Percentiles rank a stretch among this genome's conserved stretches.
Conservation (phyloP, 2,797 vertebrate genomes). For the Catostomus latipinnis region DNA sequence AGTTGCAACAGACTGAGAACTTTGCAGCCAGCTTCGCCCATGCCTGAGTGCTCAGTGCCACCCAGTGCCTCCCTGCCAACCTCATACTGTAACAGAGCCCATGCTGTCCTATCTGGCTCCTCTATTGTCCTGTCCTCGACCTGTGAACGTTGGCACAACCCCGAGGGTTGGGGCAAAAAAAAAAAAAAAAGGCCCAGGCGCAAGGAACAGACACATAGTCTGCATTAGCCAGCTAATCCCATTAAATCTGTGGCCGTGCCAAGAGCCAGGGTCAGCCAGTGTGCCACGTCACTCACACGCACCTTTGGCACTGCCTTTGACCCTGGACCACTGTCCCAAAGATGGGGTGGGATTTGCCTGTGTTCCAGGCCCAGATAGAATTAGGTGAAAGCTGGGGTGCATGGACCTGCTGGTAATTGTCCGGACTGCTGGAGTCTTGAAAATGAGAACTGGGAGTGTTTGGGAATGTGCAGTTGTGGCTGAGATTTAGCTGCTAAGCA, state of each 20-base stretch:
- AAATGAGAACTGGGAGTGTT: slow-evolving; percentile 36
- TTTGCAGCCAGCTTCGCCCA: slow-evolving; percentile 15
- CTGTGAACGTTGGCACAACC: slow-evolving; percentile 80
- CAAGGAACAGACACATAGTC: slow-evolving; percentile 82
- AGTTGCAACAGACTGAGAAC: neutral
- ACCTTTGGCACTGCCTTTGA: slow-evolving; percentile 78
- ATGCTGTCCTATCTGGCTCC: slow-evolving; percentile 42
- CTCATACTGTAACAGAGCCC: slow-evolving; percentile 24
- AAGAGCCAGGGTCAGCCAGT: slow-evolving; percentile 83
- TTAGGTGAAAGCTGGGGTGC: slow-evolving; percentile 60
- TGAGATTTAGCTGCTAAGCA: slow-evolving; percentile 55
- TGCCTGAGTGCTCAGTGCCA: slow-evolving; percentile 59
- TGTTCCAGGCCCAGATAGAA: slow-evolving; percentile 36
- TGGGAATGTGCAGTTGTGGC: slow-evolving; percentile 24
- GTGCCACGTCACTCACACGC: slow-evolving; percentile 82
- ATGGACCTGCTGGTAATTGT: slow-evolving; percentile 55
- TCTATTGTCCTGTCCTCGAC: slow-evolving; percentile 79
- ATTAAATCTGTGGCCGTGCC: slow-evolving; percentile 81
- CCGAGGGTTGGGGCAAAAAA: slow-evolving; percentile 69
- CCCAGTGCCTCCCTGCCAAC: slow-evolving; percentile 37
- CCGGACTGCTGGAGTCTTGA: slow-evolving; percentile 43
- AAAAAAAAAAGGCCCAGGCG: slow-evolving; percentile 74
- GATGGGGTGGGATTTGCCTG: slow-evolving; percentile 3
- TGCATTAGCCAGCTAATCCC: slow-evolving; percentile 85
- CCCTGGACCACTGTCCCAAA: slow-evolving; percentile 50